Evolutionary conservation across 2,113 vertebrate genomes (phyloP).

Genomic region (Garra rufa): DNA sequence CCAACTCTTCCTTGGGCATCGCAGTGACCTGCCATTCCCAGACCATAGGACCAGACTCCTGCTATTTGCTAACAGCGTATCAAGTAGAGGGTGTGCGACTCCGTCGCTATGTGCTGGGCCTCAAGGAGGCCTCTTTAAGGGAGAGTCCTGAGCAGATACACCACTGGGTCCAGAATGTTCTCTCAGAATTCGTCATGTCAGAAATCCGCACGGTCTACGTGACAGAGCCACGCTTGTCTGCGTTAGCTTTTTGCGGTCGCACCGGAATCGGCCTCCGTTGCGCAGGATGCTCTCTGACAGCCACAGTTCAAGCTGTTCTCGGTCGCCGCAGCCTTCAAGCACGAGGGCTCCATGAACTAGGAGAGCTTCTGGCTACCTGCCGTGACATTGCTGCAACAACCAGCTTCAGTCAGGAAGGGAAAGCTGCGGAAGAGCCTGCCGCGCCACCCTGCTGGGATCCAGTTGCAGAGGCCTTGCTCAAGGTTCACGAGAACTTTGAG

Average conservation of each 20-base stretch:
- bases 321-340: constrained; percentile 94
- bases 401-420: constrained; percentile 80
- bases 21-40: constrained; percentile 96
- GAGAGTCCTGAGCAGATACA: constrained; percentile 93
- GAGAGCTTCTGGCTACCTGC: constrained; percentile 91
- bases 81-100: constrained; percentile 93
- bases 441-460: constrained; percentile 96
- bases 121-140: constrained; percentile 86
- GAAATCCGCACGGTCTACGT: constrained; percentile 96
- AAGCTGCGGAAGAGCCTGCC: constrained; percentile 73
- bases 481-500: constrained; percentile 94
- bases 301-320: constrained; percentile 91
- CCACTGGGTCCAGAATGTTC: constrained; percentile 97
- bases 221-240: constrained; percentile 83
- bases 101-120: constrained; percentile 91
- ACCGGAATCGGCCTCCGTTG: constrained; percentile 91
- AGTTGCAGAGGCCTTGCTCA: constrained; percentile 89
- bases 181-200: constrained; percentile 98
- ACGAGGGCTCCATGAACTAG: constrained; percentile 92
- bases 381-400: constrained; percentile 88
- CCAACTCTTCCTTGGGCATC: constrained; percentile 92
- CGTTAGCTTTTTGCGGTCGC: constrained; percentile 85
- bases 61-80: constrained; percentile 92
- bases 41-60: constrained; percentile 87
- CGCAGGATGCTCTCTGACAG: constrained; percentile 91